Evolutionary conservation across 2,888 invertebrate genomes (phyloP).

Genomic region (Thera britannica): DNA sequence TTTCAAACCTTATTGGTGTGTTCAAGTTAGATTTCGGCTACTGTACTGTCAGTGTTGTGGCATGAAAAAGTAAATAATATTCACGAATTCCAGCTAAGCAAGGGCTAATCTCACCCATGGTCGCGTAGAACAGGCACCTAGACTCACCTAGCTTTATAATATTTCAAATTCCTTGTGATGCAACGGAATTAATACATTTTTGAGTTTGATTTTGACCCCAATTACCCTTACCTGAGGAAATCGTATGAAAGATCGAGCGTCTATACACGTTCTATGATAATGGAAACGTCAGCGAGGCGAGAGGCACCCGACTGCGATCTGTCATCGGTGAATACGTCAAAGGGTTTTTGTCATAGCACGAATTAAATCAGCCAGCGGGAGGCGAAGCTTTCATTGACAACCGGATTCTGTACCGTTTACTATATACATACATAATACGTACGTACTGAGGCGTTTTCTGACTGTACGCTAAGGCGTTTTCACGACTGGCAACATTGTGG

Average conservation of each 20-base stretch:
- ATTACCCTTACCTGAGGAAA: constrained; percentile 18
- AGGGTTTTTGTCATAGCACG: constrained; percentile 78
- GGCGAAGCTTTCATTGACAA: constrained; percentile 65
- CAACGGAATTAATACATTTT: too few species aligned
- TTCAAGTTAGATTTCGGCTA: too few species aligned
- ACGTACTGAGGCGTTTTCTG: neutral
- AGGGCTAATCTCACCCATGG: too few species aligned
- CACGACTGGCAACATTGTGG: too few species aligned
- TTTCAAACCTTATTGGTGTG: too few species aligned
- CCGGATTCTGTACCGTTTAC: constrained; percentile 50
- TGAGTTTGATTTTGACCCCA: neutral
- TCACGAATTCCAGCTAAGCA: too few species aligned
- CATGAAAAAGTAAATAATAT: too few species aligned
- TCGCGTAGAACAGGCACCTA: too few species aligned
- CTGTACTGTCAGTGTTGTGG: too few species aligned
- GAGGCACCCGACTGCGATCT: constrained; percentile 76
- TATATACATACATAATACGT: constrained; percentile 3
- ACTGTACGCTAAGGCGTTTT: neutral
- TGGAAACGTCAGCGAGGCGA: constrained; percentile 70
- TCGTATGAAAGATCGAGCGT: constrained; percentile 30
- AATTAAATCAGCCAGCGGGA: constrained; percentile 81
- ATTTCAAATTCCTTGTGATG: too few species aligned
- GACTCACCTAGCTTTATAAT: too few species aligned
- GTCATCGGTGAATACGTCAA: constrained; percentile 77
- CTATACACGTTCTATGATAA: constrained; percentile 39